Base-by-base conservation (phyloP, 2,113 vertebrate species). In the Ploceus nigricollis region DNA sequence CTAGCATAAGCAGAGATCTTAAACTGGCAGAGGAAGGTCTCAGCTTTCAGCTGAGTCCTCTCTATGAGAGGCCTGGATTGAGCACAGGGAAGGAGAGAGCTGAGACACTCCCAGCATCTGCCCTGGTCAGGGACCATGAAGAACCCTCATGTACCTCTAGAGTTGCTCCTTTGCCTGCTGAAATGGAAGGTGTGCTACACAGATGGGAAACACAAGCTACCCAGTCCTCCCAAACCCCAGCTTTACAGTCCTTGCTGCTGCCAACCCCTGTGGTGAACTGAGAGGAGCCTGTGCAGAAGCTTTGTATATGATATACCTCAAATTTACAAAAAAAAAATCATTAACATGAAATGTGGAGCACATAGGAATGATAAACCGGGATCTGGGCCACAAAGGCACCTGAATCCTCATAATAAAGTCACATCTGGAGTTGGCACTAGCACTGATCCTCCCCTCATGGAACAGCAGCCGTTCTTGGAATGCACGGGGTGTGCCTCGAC, bases 401-500 rank as follows among this genome's bases (percentile, higher is more conserved):
- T 53, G 27, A 51, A 35, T 17, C 16, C 35, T 82, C 39, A 5
- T 6, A 13, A 58, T 8, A 7, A 81, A 70, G 75, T 24, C n/a
- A 22, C 17, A 28, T 20, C n/a, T 63, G 35, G 30, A 85, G 87
- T 56, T 61, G 89, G 61, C 47, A 65, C 61, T 37, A 23, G 50
- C 70, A 56, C 37, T 11, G 20, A 15, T 72, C 7, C 18, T 15
- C 11, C 9, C 6, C 1, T 1, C n/a, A 9, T 1, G n/a, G 61
- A 71, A 40, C 48, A 48, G 37, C 35, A 76, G 53, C 82, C 2
- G 1, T 15, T 51, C 65, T 31, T 0, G 0, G 1, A 66, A 30
- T 7, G 48, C 0, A 1, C 47, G 6, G 90, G 18, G 20, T 60
- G 69, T 25, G 58, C 45, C 78, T 42, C 0, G 0, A 47, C 6